Evolutionary conservation across 1,140 invertebrate species (phyloP).

Genomic region (Drosophila erecta): DNA sequence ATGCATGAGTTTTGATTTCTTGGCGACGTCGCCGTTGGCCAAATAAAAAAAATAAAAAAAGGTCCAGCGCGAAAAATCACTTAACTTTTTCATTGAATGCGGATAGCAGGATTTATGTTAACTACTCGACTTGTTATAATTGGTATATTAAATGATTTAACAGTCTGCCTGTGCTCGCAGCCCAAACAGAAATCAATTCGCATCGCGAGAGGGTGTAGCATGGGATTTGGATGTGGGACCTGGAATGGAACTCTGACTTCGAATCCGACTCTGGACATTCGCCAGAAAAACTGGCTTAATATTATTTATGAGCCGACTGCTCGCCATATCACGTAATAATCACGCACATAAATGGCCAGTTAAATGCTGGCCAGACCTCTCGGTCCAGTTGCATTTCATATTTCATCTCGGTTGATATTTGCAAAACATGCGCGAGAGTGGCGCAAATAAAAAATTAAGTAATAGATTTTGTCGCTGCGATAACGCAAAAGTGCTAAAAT

Average conservation of each 20-base stretch:
- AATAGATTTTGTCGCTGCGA: constrained; percentile 80
- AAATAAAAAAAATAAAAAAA: constrained; percentile 24
- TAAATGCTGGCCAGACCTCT: constrained; percentile 60
- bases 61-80: constrained; percentile 69
- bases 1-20: constrained; percentile 83
- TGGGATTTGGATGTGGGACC: constrained; percentile 4
- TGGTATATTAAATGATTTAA: constrained; percentile 84
- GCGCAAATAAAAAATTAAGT: constrained; percentile 79
- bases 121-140: constrained; percentile 83
- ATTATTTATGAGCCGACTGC: constrained; percentile 78
- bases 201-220: constrained; percentile 53
- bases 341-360: constrained; percentile 82
- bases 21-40: constrained; percentile 59
- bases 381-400: constrained; percentile 73
- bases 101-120: constrained; percentile 76
- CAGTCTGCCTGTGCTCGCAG: constrained; percentile 66
- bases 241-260: constrained; percentile 46
- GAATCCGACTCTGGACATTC: constrained; percentile 33
- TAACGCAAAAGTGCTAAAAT: constrained; percentile 82
- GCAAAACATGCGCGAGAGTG: constrained; percentile 67
- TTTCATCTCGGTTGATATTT: constrained; percentile 78
- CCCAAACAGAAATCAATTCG: constrained; percentile 79
- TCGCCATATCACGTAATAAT: constrained; percentile 81
- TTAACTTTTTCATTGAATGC: constrained; percentile 66
- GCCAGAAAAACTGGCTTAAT: constrained; percentile 69